Evolutionary conservation across 2,797 vertebrate genomes (phyloP).

Genomic region (Ceryle rudis): DNA sequence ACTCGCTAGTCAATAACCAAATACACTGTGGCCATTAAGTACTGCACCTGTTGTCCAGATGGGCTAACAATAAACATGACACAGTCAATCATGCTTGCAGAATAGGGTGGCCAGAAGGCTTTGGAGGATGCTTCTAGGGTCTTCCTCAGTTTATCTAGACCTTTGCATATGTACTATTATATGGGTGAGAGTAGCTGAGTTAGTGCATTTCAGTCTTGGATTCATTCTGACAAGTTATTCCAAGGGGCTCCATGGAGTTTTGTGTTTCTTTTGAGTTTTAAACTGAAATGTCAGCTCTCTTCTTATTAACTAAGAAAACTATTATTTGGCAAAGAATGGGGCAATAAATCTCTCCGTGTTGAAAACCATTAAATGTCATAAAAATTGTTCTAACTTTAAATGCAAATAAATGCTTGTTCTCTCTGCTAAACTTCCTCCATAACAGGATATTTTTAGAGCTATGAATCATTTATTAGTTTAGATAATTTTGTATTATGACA

Average conservation of each 20-base stretch:
- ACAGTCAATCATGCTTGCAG: constrained; percentile 10
- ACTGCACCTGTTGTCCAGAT: constrained; percentile 65
- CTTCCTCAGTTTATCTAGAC: constrained; percentile 39
- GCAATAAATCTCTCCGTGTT: neutral
- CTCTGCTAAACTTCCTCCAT: neutral
- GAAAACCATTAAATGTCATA: neutral
- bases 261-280: neutral
- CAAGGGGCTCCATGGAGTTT: neutral
- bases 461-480: constrained; percentile 40
- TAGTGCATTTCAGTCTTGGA: neutral
- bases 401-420: constrained; percentile 15
- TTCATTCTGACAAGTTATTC: neutral
- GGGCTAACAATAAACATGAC: constrained; percentile 48
- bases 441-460: neutral
- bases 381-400: neutral
- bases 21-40: constrained; percentile 15
- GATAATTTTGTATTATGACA: constrained; percentile 20
- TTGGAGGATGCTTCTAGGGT: neutral
- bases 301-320: neutral
- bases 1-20: constrained; percentile 57
- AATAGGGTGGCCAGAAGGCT: constrained; percentile 14
- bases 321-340: neutral
- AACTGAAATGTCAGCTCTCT: neutral
- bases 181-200: neutral
- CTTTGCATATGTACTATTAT: neutral